Evolutionary conservation across 2,888 invertebrate genomes (phyloP).

Genomic region (Mamestra brassicae): DNA sequence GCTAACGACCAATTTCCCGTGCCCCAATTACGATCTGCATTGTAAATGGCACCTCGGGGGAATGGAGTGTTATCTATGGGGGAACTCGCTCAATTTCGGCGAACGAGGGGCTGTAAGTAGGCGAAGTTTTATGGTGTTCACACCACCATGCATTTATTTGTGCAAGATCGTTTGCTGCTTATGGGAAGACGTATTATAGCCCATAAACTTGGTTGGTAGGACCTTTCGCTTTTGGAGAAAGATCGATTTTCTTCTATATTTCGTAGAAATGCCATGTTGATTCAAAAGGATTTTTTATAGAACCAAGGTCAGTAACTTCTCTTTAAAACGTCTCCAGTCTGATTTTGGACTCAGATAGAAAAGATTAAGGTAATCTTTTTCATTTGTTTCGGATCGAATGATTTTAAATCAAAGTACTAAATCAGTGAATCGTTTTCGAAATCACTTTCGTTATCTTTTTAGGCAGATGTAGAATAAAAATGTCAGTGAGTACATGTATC

Average conservation of each 20-base stretch:
- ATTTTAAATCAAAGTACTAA: constrained; percentile 40
- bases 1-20: constrained; percentile 59
- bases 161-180: constrained; percentile 54
- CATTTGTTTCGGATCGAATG: constrained; percentile 23
- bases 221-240: constrained; percentile 7
- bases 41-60: constrained; percentile 65
- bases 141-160: constrained; percentile 60
- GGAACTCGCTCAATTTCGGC: constrained; percentile 70
- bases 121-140: constrained; percentile 54
- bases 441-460: constrained; percentile 13
- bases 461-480: neutral
- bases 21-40: constrained; percentile 55
- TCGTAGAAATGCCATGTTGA: neutral
- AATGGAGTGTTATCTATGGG: constrained; percentile 67
- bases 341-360: constrained; percentile 22
- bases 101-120: constrained; percentile 60
- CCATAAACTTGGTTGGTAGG: constrained; percentile 32
- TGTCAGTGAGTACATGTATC: neutral
- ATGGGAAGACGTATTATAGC: constrained; percentile 45
- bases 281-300: neutral
- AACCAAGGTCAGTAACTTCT: neutral
- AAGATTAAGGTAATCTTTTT: constrained; percentile 40
- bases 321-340: constrained; percentile 5
- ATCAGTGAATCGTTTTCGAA: constrained; percentile 26
- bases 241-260: constrained; percentile 10